Percentiles rank a stretch among this genome's conserved stretches.
Conservation (phyloP, 2,888 invertebrate genomes). For the Barypeithes pellucidus region DNA sequence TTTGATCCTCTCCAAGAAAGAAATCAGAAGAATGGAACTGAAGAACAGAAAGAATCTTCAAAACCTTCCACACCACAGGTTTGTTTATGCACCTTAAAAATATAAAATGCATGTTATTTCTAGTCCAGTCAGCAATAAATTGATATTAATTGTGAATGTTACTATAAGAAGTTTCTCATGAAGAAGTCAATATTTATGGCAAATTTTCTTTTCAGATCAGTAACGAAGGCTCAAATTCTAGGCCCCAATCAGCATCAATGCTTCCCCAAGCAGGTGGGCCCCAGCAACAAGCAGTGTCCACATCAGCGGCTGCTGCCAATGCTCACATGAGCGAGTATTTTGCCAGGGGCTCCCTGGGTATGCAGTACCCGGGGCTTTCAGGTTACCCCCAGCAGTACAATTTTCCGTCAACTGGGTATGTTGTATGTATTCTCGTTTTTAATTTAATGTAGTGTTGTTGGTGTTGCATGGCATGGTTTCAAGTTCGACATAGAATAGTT, state of each 20-base stretch:
- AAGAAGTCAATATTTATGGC: too few relatives aligned
- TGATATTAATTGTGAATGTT: too few relatives aligned
- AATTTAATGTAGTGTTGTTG: constrained; percentile 48
- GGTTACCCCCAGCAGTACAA: constrained; percentile 65
- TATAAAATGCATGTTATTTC: too few relatives aligned
- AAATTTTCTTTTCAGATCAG: constrained; percentile 43
- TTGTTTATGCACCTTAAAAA: constrained; percentile 8
- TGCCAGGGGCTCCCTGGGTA: constrained; percentile 62
- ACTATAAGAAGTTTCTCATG: too few relatives aligned
- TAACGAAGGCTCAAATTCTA: constrained; percentile 56
- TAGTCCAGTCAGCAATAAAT: too few relatives aligned
- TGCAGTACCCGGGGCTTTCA: constrained; percentile 64
- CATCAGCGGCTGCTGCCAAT: constrained; percentile 61
- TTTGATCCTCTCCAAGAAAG: constrained; percentile 75
- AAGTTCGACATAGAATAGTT: too few relatives aligned
- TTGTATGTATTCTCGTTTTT: constrained; percentile 54
- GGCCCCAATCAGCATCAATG: constrained; percentile 64
- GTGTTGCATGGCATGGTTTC: constrained; percentile 37
- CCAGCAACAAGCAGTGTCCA: constrained; percentile 57
- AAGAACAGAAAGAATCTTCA: constrained; percentile 62
- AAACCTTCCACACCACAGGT: constrained; percentile 62
- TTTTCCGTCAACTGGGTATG: constrained; percentile 65
- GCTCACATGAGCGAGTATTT: constrained; percentile 65
- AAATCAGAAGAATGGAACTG: constrained; percentile 63
- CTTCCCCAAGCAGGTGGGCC: constrained; percentile 57